Evolutionary conservation across 2,888 invertebrate genomes (phyloP).

Genomic region (Anthoptus insignis): DNA sequence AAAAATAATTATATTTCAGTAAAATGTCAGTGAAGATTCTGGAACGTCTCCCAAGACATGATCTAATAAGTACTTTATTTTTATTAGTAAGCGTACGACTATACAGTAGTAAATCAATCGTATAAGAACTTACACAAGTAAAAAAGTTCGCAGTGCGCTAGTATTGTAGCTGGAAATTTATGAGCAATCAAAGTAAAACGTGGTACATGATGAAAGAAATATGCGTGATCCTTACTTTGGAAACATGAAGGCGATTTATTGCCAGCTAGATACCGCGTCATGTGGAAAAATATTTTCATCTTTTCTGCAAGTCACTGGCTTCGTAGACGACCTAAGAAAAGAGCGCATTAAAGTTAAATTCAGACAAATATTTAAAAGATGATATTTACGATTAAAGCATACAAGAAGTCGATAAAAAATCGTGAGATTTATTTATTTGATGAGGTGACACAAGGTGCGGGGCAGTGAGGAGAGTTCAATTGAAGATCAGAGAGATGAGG

Average conservation of each 20-base stretch:
- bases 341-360: too few species aligned
- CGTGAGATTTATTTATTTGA: too few species aligned
- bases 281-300: too few species aligned
- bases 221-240: not conserved
- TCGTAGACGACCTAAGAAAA: too few species aligned
- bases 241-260: not conserved
- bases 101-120: conserved; percentile 1
- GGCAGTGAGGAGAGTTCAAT: too few species aligned
- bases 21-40: not conserved
- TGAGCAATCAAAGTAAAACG: conserved; percentile 19
- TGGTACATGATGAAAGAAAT: conserved; percentile 6
- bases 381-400: too few species aligned
- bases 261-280: too few species aligned
- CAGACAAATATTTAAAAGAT: too few species aligned
- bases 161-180: conserved; percentile 5
- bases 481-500: too few species aligned
- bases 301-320: too few species aligned
- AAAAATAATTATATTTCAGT: not conserved
- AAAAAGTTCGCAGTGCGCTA: not conserved
- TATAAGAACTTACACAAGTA: not conserved
- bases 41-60: not conserved
- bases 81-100: not conserved
- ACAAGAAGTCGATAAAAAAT: too few species aligned
- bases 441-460: too few species aligned
- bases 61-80: not conserved